Evolutionary conservation across 2,888 invertebrate species (phyloP).

Genomic region (Melolontha melolontha): DNA sequence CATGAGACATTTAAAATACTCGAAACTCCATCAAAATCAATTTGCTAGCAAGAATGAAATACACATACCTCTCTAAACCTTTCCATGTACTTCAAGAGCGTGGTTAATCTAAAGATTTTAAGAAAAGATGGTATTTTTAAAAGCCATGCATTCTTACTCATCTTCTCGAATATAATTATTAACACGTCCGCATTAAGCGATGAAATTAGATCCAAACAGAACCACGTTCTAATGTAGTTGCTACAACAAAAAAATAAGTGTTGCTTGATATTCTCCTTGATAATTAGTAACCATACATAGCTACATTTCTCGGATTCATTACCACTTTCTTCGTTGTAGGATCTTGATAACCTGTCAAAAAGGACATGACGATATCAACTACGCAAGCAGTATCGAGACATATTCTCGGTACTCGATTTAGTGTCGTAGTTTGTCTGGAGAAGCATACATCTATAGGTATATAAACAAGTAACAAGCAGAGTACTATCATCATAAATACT

Average conservation of each 20-base stretch:
- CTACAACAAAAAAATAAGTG: conserved; percentile 47
- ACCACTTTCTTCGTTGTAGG: conserved; percentile 30
- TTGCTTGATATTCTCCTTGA: no score
- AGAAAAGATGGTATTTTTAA: conserved; percentile 54
- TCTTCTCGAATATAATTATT: conserved; percentile 39
- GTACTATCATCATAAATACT: conserved; percentile 33
- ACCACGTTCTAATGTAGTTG: conserved; percentile 57
- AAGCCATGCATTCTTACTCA: conserved; percentile 48
- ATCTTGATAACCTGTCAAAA: conserved; percentile 39
- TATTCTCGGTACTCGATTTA: conserved; percentile 10
- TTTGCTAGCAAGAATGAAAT: no score
- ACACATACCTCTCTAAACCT: conserved; percentile 57
- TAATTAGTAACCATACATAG: conserved; percentile 45
- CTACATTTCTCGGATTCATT: conserved; percentile 34
- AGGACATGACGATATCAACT: conserved; percentile 31
- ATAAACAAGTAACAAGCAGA: conserved; percentile 27
- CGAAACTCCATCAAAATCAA: no score
- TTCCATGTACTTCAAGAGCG: conserved; percentile 55
- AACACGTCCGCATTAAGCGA: conserved; percentile 56
- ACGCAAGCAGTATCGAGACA: conserved; percentile 22
- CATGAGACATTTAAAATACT: no score
- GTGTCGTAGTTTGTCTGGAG: background rate
- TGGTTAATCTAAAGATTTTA: conserved; percentile 58
- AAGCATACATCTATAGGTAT: conserved; percentile 33
- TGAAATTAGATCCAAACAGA: conserved; percentile 59